Percentiles rank a stretch among this genome's conserved stretches.
phyloP scores from a whole-genome alignment of 2,888 invertebrate species.

The Cancer borealis region DNA sequence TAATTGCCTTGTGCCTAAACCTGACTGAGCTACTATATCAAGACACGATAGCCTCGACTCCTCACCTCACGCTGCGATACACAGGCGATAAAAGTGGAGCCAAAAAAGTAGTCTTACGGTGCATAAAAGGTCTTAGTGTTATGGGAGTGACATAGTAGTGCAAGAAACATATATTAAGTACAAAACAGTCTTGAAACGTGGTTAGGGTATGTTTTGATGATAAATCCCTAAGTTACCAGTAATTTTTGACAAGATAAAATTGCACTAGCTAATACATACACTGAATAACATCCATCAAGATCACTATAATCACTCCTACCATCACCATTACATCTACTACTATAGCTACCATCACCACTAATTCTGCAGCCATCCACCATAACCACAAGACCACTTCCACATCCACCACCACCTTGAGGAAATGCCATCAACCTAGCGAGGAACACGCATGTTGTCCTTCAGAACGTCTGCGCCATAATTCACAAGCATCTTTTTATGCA shows the following conservation, averaged over 20 bases:
- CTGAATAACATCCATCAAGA: background rate
- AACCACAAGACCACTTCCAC: background rate
- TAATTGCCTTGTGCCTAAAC: background rate
- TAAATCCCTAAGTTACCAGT: too few relatives aligned
- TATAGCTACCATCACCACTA: background rate
- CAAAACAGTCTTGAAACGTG: too few relatives aligned
- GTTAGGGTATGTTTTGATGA: too few relatives aligned
- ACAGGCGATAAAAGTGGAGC: background rate
- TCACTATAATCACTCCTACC: background rate
- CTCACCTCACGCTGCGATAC: background rate
- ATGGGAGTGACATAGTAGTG: background rate
- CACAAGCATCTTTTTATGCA: constrained; percentile 28
- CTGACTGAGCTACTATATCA: background rate
- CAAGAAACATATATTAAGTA: too few relatives aligned
- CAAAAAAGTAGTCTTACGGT: background rate
- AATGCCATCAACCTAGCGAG: background rate
- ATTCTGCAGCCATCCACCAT: background rate
- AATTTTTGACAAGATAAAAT: too few relatives aligned
- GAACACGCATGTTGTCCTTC: background rate
- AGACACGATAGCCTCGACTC: background rate
- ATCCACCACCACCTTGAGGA: background rate
- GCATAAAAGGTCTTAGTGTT: background rate
- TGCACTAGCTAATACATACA: too few relatives aligned
- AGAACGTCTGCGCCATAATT: constrained; percentile 30
- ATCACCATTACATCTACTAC: background rate